Evolutionary conservation across 2,888 invertebrate genomes (phyloP).

Genomic region (Fragum whitleyi): DNA sequence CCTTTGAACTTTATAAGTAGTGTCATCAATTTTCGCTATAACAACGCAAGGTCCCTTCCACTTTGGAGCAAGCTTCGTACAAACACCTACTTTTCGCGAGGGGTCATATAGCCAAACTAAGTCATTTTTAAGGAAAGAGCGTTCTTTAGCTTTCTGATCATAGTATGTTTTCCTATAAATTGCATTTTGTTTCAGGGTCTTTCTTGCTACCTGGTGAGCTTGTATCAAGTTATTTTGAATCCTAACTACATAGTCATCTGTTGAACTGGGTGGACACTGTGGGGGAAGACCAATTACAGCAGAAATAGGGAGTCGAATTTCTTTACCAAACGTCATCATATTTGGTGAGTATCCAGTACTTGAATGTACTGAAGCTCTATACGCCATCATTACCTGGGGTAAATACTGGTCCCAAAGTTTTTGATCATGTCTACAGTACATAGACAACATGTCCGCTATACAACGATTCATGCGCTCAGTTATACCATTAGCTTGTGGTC

Average conservation of each 20-base stretch:
- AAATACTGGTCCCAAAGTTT: slow-evolving; percentile 73
- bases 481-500: slow-evolving; percentile 38
- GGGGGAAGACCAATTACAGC: slow-evolving; percentile 35
- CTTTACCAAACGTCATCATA: slow-evolving; percentile 42
- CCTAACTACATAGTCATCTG: slow-evolving; percentile 26
- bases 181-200: slow-evolving; percentile 32
- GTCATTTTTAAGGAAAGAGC: neutral
- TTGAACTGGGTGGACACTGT: neutral
- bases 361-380: slow-evolving; percentile 62
- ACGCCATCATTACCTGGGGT: slow-evolving; percentile 65
- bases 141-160: slow-evolving; percentile 20
- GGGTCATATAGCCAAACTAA: slow-evolving; percentile 44
- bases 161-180: slow-evolving; percentile 39
- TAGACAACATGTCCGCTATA: slow-evolving; percentile 58
- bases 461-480: slow-evolving; percentile 52
- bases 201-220: slow-evolving; percentile 37
- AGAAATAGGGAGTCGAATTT: slow-evolving; percentile 56
- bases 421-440: slow-evolving; percentile 67
- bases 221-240: slow-evolving; percentile 14
- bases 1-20: slow-evolving; percentile 19
- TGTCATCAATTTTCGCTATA: slow-evolving; percentile 15
- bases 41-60: slow-evolving; percentile 43
- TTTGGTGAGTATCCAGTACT: slow-evolving; percentile 63
- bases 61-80: slow-evolving; percentile 27
- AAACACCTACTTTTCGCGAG: slow-evolving; percentile 27